Base-by-base conservation (phyloP, 2,797 vertebrate species). In the Sebastolobus altivelis region DNA sequence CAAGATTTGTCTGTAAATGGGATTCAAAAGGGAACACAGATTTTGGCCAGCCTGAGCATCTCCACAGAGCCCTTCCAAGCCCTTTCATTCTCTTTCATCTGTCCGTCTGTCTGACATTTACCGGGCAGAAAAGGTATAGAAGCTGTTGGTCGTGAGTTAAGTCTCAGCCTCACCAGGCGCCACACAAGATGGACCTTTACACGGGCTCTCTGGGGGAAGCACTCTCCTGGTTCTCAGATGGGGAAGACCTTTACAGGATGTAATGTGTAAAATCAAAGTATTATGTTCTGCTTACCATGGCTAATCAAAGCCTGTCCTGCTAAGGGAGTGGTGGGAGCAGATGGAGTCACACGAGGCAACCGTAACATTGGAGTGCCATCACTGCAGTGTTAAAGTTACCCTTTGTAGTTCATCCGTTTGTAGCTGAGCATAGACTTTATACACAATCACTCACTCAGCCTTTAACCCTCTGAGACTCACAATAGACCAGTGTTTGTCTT, bases 21-120 rank as follows among this genome's bases (percentile, higher is more conserved):
- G 37, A 80, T 77, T 37, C 11, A 76, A 80, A 79, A 35, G 72
- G 61, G 29, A 72, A 75, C 76, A 56, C 31, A 13, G 79, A 80
- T 79, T 89, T 80, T 73, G 82, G 65, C 61, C 70, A 54, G 60
- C 59, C 61, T 8, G 60, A 71, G 71, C 60, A 46, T 87, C 89
- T 91, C 87, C 79, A 72, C 87, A 85, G 89, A 90, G 84, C 84
- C 77, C 60, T 86, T 72, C 83, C 54, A 78, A 85, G 73, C 82
- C 73, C 72, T 87, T 89, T 87, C 67, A 63, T 79, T 84, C 72
- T 67, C 82, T 90, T 89, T 90, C 84, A 90, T 91, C 80, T 84
- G 71, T 80, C 79, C 81, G 88, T 79, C 60, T 31, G 73, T 79
- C 82, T 90, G 90, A 91, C 91, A 92, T 90, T 92, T 91, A 81